Evolutionary conservation across 2,797 vertebrate species (phyloP), one percentile per base, ranked within the genome.

Genomic region (Meda fulgida): DNA sequence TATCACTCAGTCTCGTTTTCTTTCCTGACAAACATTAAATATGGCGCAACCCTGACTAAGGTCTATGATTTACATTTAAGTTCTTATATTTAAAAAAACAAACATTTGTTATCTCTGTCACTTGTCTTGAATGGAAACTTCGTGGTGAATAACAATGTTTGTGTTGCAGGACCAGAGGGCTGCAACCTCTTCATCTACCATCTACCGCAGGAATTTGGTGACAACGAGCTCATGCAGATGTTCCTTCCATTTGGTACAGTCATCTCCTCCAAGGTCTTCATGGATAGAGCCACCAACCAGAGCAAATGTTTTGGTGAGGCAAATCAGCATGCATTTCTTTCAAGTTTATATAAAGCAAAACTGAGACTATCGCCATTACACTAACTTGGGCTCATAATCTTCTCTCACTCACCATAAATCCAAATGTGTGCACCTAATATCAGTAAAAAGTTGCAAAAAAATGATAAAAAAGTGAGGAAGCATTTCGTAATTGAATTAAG

Each of bases 131-230:
- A 18, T 40, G 38, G 29, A 69, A 38, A 76, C 60, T 72, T 58
- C 34, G 76, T 38, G 70, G 58, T 84, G 13, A 78, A 34, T 76
- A 88, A 86, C 43, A 26, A 80, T 87, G 7, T 85, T 77, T 53
- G 87, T 55, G 91, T 81, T 91, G 70, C 94, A 99, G 98, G 98
- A 92, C 98, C 98, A 1, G 98, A 99, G 94, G 98, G 98, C 86
- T 99, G 98, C 94, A 99, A 99, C 95, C 97, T 99, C 92, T 99
- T 99, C 95, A 99, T 99, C 95, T 99, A 99, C 96, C 98, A 99
- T 95, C 97, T 99, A 95, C 98, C 98, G 83, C 98, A 99, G 94
- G 98, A 99, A 95, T 99, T 99, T 93, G 98, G 98, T 78, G 98
- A 99, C 95, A 97, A 97, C 26, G 98, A 99, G 92, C 95, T 99